phyloP scores from a whole-genome alignment of 2,113 vertebrate species.

The Ascaphus truei region DNA sequence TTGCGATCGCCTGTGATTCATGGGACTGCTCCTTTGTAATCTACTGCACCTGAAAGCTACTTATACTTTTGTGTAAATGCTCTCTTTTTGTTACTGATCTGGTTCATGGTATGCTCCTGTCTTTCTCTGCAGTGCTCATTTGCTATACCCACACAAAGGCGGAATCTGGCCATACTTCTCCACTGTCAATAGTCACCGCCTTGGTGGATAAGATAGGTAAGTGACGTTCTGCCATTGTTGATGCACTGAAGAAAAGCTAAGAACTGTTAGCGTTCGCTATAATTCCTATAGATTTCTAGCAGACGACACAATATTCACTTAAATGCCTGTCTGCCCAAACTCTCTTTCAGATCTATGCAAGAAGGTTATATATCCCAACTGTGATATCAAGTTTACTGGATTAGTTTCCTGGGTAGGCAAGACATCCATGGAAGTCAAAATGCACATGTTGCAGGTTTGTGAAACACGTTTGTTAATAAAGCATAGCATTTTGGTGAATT shows the following conservation, averaged over 20 bases:
- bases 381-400: constrained; percentile 92
- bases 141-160: constrained; percentile 88
- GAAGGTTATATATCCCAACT: constrained; percentile 79
- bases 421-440: constrained; percentile 95
- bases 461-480: too few relatives aligned
- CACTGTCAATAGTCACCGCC: constrained; percentile 94
- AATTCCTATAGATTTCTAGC: too few relatives aligned
- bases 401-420: constrained; percentile 93
- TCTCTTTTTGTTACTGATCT: too few relatives aligned
- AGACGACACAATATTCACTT: too few relatives aligned
- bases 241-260: neutral
- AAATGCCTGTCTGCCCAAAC: neutral
- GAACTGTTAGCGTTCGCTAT: too few relatives aligned
- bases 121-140: constrained; percentile 80
- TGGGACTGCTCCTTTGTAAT: too few relatives aligned
- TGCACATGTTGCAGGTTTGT: constrained; percentile 90
- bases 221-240: constrained; percentile 11
- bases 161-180: constrained; percentile 65
- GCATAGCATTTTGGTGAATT: too few relatives aligned
- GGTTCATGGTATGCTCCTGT: too few relatives aligned
- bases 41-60: too few relatives aligned
- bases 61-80: too few relatives aligned
- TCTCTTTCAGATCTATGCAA: constrained; percentile 77
- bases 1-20: too few relatives aligned
- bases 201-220: constrained; percentile 96